Conservation (phyloP, 2,797 vertebrate genomes). For the Hypotaenidia philippensis region DNA sequence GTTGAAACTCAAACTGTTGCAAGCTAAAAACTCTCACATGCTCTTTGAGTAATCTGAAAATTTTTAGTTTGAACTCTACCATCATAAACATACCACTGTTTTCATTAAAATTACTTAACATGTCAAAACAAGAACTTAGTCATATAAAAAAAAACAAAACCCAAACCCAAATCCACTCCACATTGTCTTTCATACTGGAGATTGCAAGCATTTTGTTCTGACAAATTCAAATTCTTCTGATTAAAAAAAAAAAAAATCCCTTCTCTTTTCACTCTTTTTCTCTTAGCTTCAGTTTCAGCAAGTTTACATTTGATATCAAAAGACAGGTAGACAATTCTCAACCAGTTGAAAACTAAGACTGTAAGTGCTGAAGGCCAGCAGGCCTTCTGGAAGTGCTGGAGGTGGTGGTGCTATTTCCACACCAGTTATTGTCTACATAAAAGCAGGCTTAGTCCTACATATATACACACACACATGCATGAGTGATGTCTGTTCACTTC, state of each 20-base stretch:
- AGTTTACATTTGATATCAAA: background rate
- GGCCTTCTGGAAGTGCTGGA: background rate
- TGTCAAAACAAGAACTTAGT: background rate
- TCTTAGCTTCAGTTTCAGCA: background rate
- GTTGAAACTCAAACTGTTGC: background rate
- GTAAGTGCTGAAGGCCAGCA: accelerated
- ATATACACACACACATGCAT: too few species aligned
- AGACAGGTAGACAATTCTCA: background rate
- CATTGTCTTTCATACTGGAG: background rate
- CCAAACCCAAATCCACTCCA: background rate
- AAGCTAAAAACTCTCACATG: background rate
- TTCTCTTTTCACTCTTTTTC: background rate
- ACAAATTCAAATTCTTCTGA: background rate
- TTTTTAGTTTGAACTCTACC: background rate
- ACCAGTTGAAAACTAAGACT: background rate
- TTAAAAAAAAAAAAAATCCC: background rate
- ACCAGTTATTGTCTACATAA: accelerated
- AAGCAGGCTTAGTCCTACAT: background rate
- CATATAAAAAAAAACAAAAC: background rate
- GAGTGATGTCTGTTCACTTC: background rate
- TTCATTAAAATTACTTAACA: background rate
- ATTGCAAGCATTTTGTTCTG: background rate
- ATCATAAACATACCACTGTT: background rate
- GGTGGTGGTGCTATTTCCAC: background rate
- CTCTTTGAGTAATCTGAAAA: background rate